Conservation (phyloP, 2,888 invertebrate genomes). For the Agrotis ipsilon region DNA sequence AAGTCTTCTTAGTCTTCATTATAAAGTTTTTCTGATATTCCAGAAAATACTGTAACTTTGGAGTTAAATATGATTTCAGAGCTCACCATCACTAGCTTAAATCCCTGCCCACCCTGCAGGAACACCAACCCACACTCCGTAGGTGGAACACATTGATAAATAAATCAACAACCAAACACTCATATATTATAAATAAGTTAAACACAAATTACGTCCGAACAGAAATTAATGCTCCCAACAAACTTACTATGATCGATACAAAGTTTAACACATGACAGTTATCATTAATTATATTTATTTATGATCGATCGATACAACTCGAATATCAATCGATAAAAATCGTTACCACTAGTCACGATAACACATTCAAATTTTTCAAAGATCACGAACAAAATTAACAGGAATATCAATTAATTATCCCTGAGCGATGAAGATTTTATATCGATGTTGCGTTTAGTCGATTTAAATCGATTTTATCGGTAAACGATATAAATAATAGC, state of each 20-base stretch:
- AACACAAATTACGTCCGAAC: conserved; percentile 58
- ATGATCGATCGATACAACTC: conserved; percentile 82
- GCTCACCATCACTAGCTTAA: too few species aligned
- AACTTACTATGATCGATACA: conserved; percentile 81
- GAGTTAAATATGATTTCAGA: too few species aligned
- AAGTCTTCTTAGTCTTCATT: neutral
- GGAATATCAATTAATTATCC: conserved; percentile 65
- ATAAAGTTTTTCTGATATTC: neutral
- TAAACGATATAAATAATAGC: conserved; percentile 81
- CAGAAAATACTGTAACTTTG: neutral
- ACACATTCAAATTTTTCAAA: conserved; percentile 64
- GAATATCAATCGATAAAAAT: conserved; percentile 72
- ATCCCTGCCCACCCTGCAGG: conserved; percentile 29
- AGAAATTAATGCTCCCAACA: conserved; percentile 68
- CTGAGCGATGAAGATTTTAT: conserved; percentile 63
- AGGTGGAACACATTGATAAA: conserved; percentile 55
- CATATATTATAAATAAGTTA: conserved; percentile 56
- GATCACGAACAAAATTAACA: conserved; percentile 68
- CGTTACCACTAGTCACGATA: conserved; percentile 72
- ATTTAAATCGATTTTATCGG: conserved; percentile 61
- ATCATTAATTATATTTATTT: conserved; percentile 85
- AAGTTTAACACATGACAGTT: conserved; percentile 77
- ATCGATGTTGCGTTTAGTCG: conserved; percentile 54
- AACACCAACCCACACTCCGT: conserved; percentile 33
- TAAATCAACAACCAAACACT: conserved; percentile 56